Conservation (phyloP, 2,113 vertebrate genomes). For the Nansenia antarctica region DNA sequence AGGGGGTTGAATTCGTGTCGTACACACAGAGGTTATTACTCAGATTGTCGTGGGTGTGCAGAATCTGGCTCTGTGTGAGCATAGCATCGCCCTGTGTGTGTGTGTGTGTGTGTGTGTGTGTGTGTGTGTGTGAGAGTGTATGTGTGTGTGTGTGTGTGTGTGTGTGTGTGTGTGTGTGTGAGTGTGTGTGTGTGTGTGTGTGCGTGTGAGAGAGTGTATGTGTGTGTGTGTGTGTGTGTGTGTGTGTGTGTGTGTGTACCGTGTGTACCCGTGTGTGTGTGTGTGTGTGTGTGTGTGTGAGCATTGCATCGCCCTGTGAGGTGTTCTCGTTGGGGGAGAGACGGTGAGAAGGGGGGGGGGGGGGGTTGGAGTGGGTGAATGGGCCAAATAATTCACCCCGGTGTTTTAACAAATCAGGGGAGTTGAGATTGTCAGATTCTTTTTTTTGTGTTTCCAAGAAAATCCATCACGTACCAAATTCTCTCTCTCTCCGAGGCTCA, state of each 20-base stretch:
- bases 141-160: too few relatives aligned
- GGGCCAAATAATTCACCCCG: constrained; percentile 40
- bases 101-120: too few relatives aligned
- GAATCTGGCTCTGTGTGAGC: constrained; percentile 11
- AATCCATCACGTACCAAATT: constrained; percentile 40
- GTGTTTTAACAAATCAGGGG: constrained; percentile 49
- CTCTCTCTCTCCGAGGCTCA: constrained; percentile 36
- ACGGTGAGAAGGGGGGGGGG: constrained; percentile 37
- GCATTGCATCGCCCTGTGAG: constrained; percentile 19
- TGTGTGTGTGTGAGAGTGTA: too few relatives aligned
- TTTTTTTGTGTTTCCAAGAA: constrained; percentile 55
- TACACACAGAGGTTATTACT: neutral
- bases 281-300: too few relatives aligned
- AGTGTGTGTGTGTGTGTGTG: too few relatives aligned
- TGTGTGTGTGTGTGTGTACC: too few relatives aligned
- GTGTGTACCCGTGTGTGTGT: too few relatives aligned
- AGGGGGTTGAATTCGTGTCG: neutral
- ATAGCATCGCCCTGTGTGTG: constrained; percentile 12
- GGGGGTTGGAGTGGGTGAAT: constrained; percentile 39
- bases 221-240: too few relatives aligned
- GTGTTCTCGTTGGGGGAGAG: constrained; percentile 64
- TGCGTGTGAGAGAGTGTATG: too few relatives aligned
- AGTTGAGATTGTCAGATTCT: constrained; percentile 18
- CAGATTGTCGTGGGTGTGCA: constrained; percentile 19
- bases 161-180: too few relatives aligned